Evolutionary conservation across 2,113 vertebrate species (phyloP), one percentile per base, ranked within the genome.

Genomic region (Pseudorectes ferrugineus): DNA sequence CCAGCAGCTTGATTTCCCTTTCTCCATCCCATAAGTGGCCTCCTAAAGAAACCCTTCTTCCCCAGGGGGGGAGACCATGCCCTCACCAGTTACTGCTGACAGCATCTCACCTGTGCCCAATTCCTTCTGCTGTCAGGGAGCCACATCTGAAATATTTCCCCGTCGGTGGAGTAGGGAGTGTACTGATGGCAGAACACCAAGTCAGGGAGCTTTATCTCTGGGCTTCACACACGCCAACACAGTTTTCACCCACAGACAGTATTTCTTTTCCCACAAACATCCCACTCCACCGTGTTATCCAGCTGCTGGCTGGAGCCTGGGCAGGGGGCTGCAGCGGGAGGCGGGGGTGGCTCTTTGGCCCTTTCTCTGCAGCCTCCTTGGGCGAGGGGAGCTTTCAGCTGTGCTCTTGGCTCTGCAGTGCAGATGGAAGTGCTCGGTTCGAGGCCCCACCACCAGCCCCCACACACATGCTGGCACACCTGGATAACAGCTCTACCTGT

Each of bases 401-500:
- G 58, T 21, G 70, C 93, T 84, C 35, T 79, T 68, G 81, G 76
- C 76, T 92, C 78, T 66, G 71, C 73, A 79, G 90, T 35, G 29
- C 97, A 98, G 96, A 96, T 97, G 97, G 95, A 92, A 73, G 89
- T 40, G 72, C 82, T 65, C 38, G 14, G 92, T 90, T 91, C 33
- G 31, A 88, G 83, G 96, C 97, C 94, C 95, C 93, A 58, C 75
- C 38, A 68, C 97, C 96, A 86, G 96, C 97, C 98, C 97, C 93
- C 94, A 73, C 91, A 48, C 98, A 99, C 98, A 99, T 99, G 98
- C 98, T 97, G 93, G 94, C 45, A 88, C 99, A 99, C 99, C 99
- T 99, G 99, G 98, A 98, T 97, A 92, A 94, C 97, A 97, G 96
- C 97, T 98, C 98, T 99, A 99, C 98, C 99, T 99, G 98, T 99